Evolutionary conservation across 2,888 invertebrate genomes (phyloP).

Genomic region (Troides aeacus): DNA sequence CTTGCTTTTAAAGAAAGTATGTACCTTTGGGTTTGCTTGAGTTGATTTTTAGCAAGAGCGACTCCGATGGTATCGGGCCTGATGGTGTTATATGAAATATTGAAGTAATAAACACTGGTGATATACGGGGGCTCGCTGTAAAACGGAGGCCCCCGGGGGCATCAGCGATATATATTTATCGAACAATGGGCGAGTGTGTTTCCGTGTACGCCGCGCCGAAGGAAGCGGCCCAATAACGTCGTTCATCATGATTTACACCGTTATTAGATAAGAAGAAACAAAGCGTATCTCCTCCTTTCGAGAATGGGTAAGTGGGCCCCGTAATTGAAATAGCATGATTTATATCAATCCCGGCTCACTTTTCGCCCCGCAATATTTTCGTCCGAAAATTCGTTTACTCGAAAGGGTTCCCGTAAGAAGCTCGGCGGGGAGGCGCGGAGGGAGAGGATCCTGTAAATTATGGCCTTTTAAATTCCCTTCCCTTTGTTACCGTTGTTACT

Average conservation of each 20-base stretch:
- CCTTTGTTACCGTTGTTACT: conserved; percentile 67
- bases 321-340: conserved; percentile 70
- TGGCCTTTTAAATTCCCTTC: conserved; percentile 72
- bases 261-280: conserved; percentile 36
- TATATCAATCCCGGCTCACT: conserved; percentile 44
- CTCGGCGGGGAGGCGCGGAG: conserved; percentile 35
- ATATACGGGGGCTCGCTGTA: background rate
- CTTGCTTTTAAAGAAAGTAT: too few species aligned
- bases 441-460: conserved; percentile 52
- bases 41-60: too few species aligned
- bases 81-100: background rate
- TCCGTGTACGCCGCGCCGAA: conserved; percentile 12
- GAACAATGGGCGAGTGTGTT: conserved; percentile 23
- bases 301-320: conserved; percentile 48
- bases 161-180: conserved; percentile 16
- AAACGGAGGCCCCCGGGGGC: background rate
- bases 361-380: conserved; percentile 33
- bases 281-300: conserved; percentile 30
- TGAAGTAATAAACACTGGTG: background rate
- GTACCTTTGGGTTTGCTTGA: too few species aligned
- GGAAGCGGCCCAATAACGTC: conserved; percentile 33
- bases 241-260: conserved; percentile 40
- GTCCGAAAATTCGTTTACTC: conserved; percentile 35
- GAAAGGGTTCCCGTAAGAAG: conserved; percentile 50
- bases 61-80: too few species aligned